These are phyloP conservation scores for Drosophila sordidapex DNA, from an alignment of 2,888 invertebrate species.

Conservation along the genomic window DNA sequence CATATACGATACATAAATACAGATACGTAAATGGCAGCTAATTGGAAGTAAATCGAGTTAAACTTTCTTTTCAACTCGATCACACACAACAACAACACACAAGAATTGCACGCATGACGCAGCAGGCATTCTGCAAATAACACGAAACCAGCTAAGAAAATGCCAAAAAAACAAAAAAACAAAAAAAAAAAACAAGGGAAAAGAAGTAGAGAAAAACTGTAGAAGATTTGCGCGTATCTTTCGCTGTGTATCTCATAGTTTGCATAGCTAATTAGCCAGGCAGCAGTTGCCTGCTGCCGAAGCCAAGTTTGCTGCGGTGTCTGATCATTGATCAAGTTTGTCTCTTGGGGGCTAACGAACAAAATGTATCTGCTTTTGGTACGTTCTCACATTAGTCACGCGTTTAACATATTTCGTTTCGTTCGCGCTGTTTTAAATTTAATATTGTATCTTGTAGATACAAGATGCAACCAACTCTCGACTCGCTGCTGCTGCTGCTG, in stretches of 20 bases:
- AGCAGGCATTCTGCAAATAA: constrained; percentile 61
- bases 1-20: constrained; percentile 12
- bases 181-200: constrained; percentile 4
- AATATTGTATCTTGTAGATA: constrained; percentile 73
- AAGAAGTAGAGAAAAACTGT: constrained; percentile 9
- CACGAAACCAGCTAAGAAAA: constrained; percentile 24
- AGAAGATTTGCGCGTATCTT: constrained; percentile 69
- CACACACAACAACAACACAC: constrained; percentile 10
- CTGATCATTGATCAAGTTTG: constrained; percentile 68
- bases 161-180: constrained; percentile 16
- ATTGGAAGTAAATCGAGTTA: constrained; percentile 76
- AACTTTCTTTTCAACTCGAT: constrained; percentile 66
- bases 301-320: constrained; percentile 34
- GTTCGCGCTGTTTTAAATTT: constrained; percentile 72
- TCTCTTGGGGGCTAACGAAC: constrained; percentile 62
- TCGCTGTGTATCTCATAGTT: constrained; percentile 78
- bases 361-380: constrained; percentile 62
- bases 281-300: constrained; percentile 15
- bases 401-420: constrained; percentile 80
- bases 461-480: constrained; percentile 9
- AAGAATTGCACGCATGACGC: constrained; percentile 74
- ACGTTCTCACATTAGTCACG: constrained; percentile 82
- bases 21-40: constrained; percentile 69
- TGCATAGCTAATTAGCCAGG: constrained; percentile 78
- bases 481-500: not conserved